Percentiles rank a stretch among this genome's conserved stretches.
phyloP scores from a whole-genome alignment of 2,888 invertebrate genomes.

The Drosophila robusta region DNA sequence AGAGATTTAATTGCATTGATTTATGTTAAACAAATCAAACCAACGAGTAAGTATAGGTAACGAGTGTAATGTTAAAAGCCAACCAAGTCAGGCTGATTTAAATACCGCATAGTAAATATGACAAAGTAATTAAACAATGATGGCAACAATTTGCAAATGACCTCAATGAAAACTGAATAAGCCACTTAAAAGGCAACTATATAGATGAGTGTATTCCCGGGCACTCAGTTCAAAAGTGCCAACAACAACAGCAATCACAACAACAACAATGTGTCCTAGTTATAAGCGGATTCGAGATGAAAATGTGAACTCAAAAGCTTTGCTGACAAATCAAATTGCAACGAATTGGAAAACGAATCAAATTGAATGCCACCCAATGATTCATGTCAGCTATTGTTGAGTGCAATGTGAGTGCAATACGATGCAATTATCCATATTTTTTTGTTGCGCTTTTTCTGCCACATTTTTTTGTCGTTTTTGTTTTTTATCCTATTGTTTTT shows the following conservation, averaged over 20 bases:
- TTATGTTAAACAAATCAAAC: no score
- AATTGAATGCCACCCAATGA: constrained; percentile 14
- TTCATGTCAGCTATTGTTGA: constrained; percentile 29
- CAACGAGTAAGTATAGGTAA: no score
- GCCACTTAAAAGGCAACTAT: constrained; percentile 14
- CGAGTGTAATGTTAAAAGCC: neutral
- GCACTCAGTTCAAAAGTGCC: constrained; percentile 16
- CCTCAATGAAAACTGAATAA: constrained; percentile 8
- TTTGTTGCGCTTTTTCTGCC: neutral
- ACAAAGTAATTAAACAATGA: constrained; percentile 1
- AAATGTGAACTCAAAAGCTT: constrained; percentile 10
- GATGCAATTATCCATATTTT: constrained; percentile 1
- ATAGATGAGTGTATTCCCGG: constrained; percentile 6
- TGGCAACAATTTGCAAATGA: constrained; percentile 2
- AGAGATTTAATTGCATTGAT: no score
- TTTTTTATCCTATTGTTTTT: neutral
- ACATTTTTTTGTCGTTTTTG: neutral
- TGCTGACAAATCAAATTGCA: constrained; percentile 29
- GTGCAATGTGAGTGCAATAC: constrained; percentile 10
- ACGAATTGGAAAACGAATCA: constrained; percentile 24
- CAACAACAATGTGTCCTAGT: constrained; percentile 3
- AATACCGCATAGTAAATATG: neutral
- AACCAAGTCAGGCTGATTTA: neutral
- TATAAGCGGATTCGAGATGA: constrained; percentile 4
- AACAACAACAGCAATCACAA: neutral